Conservation (phyloP, 2,888 invertebrate genomes). For the Metellina segmentata region DNA sequence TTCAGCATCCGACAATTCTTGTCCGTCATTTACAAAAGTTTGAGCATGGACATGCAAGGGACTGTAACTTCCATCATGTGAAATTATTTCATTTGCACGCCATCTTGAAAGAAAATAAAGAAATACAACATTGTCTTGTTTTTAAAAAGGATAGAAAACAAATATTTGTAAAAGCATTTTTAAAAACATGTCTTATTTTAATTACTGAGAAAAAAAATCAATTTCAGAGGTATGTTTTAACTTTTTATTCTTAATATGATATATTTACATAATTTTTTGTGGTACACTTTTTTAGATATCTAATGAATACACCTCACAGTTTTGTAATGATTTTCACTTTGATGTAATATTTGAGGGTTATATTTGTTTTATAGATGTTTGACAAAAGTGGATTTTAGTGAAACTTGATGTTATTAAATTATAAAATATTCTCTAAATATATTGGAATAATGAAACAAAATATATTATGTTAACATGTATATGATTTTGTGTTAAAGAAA, state of each 20-base stretch:
- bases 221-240: too few species aligned
- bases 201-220: neutral
- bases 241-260: neutral
- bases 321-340: too few species aligned
- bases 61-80: conserved; percentile 70
- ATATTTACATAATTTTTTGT: too few species aligned
- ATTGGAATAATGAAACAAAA: neutral
- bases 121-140: neutral
- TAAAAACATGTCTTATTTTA: neutral
- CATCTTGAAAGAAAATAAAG: conserved; percentile 57
- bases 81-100: conserved; percentile 61
- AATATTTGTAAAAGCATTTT: neutral
- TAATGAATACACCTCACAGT: too few species aligned
- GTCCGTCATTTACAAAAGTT: conserved; percentile 70
- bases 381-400: neutral
- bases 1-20: conserved; percentile 74
- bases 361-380: neutral
- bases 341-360: too few species aligned
- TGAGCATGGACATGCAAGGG: conserved; percentile 69
- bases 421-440: neutral
- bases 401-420: neutral
- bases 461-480: neutral
- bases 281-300: too few species aligned
- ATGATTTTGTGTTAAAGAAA: neutral
- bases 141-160: neutral